Evolutionary conservation across 2,113 vertebrate species (phyloP).

Genomic region (Reinhardtius hippoglossoides): DNA sequence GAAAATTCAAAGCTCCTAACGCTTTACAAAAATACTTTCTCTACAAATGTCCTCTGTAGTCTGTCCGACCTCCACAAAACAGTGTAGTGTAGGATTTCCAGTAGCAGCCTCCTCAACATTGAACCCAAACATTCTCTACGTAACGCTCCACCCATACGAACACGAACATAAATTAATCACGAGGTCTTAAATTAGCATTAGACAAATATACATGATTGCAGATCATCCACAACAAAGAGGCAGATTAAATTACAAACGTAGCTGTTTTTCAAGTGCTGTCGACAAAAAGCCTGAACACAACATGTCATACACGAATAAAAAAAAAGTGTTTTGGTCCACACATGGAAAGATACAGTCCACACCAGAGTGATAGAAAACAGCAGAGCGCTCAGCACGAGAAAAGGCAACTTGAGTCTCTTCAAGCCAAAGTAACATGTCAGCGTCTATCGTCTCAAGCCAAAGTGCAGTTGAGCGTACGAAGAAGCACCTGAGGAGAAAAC

Average conservation of each 20-base stretch:
- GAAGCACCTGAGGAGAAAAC: conserved; percentile 81
- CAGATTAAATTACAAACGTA: conserved; percentile 84
- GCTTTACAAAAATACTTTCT: conserved; percentile 99
- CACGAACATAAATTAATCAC: conserved; percentile 96
- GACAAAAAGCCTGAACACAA: conserved; percentile 80
- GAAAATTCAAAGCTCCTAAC: conserved; percentile 96
- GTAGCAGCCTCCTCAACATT: conserved; percentile 87
- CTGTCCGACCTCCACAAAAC: conserved; percentile 88
- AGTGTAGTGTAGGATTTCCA: conserved; percentile 87
- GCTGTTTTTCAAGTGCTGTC: conserved; percentile 84
- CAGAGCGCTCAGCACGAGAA: conserved; percentile 84
- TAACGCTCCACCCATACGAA: conserved; percentile 81
- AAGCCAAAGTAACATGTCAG: conserved; percentile 76
- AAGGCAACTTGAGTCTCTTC: conserved; percentile 86
- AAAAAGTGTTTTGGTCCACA: conserved; percentile 90
- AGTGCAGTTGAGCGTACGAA: conserved; percentile 87
- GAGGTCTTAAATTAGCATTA: conserved; percentile 95
- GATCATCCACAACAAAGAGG: conserved; percentile 83
- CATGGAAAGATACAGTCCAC: conserved; percentile 79
- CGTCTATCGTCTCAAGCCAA: conserved; percentile 91
- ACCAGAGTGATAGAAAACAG: conserved; percentile 84
- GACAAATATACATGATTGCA: conserved; percentile 93
- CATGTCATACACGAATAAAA: conserved; percentile 68
- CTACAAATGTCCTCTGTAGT: conserved; percentile 91
- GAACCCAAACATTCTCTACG: conserved; percentile 81